These are phyloP conservation scores for Gallinago solitaria DNA, from an alignment of 2,797 vertebrate genomes.

Conservation along the genomic window DNA sequence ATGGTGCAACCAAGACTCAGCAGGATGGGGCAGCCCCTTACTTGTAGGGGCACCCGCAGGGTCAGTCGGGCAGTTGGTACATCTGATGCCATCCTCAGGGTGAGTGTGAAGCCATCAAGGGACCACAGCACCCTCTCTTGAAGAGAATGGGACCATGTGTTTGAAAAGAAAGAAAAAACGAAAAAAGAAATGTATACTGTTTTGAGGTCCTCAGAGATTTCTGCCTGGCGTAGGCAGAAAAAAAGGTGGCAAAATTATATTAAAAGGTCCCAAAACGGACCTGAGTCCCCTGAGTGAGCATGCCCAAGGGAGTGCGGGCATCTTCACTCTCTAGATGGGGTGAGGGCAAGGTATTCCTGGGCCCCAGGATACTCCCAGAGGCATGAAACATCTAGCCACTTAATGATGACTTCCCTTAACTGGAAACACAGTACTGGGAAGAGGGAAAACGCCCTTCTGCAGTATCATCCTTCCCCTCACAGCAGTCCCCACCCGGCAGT, in stretches of 20 bases:
- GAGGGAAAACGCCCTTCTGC: not conserved
- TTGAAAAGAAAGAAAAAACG: not conserved
- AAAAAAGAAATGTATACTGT: rapidly evolving
- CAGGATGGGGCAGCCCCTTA: not conserved
- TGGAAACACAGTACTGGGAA: not conserved
- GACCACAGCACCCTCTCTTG: not conserved
- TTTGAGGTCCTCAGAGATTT: not conserved
- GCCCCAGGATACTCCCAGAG: not conserved
- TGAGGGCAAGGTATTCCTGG: not conserved
- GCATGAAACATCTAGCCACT: not conserved
- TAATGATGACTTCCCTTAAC: not conserved
- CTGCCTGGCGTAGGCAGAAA: not conserved
- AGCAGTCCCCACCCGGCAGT: rapidly evolving
- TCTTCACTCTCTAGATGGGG: not conserved
- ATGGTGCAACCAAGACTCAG: not conserved
- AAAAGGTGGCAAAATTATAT: not conserved
- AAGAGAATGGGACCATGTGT: not conserved
- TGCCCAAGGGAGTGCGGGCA: not conserved
- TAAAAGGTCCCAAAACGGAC: not conserved
- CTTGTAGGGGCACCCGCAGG: not conserved
- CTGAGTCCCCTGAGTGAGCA: not conserved
- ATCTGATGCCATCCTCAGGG: not conserved
- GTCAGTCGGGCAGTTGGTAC: not conserved
- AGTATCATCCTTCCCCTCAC: not conserved
- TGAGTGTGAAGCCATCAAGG: not conserved